These are phyloP conservation scores for Heliconius hermathena DNA, from an alignment of 1,140 invertebrate genomes.

Conservation along the genomic window DNA sequence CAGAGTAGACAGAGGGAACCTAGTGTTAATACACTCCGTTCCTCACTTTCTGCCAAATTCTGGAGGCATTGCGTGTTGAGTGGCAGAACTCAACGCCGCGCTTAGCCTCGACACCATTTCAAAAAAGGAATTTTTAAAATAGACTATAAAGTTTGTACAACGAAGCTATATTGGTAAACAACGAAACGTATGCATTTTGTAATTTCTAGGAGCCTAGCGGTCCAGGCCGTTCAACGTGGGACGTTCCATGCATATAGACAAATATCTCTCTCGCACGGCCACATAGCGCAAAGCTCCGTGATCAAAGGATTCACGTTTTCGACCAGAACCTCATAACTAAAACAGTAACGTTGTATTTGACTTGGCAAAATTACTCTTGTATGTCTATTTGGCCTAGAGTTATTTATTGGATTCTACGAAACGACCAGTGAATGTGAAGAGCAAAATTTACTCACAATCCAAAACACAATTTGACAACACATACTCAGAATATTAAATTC, in stretches of 20 bases:
- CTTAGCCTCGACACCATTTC: no score
- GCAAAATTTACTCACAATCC: conserved; percentile 7
- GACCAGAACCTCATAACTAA: conserved; percentile 27
- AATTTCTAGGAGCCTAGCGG: background rate
- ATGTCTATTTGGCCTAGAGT: conserved; percentile 3
- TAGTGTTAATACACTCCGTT: no score
- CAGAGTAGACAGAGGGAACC: no score
- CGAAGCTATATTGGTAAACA: background rate
- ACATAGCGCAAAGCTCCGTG: conserved; percentile 8
- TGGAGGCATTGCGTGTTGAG: no score
- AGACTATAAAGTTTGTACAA: background rate
- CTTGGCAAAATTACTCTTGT: conserved; percentile 22
- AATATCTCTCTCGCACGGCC: conserved; percentile 4
- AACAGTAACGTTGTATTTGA: conserved; percentile 19
- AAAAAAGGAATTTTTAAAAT: background rate
- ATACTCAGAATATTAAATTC: background rate
- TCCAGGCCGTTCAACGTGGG: background rate
- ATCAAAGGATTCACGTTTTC: conserved; percentile 28
- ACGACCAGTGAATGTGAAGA: conserved; percentile 1
- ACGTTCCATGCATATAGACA: conserved; percentile 16
- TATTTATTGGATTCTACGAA: conserved; percentile 15
- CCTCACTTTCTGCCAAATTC: no score
- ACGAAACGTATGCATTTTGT: conserved; percentile 2
- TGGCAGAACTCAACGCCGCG: no score
- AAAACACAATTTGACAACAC: background rate